phyloP scores from a whole-genome alignment of 2,113 vertebrate species.

The Stictonetta naevosa region DNA sequence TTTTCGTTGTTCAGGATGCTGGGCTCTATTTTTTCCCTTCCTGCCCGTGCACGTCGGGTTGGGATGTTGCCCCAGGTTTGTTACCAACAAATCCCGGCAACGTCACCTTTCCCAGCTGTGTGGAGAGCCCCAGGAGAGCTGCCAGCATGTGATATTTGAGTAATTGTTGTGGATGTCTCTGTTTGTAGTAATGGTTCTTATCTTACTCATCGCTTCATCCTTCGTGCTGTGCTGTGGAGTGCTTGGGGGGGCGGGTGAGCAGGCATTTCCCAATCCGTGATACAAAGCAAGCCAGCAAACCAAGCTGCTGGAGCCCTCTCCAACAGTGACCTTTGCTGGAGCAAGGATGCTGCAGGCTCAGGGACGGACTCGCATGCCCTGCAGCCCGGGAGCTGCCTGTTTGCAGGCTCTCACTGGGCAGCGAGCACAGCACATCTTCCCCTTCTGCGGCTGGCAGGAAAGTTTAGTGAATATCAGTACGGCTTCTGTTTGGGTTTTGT shows the following conservation, averaged over 20 bases:
- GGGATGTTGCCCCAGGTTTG: background rate
- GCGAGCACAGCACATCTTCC: background rate
- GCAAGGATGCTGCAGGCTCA: background rate
- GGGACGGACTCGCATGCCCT: accelerated
- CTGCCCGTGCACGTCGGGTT: background rate
- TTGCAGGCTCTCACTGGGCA: background rate
- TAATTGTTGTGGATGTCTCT: background rate
- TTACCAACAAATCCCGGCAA: background rate
- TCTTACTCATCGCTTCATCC: background rate
- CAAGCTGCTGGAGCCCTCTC: background rate
- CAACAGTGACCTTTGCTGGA: background rate
- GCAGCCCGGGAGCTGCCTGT: background rate
- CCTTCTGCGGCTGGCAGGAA: background rate
- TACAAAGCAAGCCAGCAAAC: background rate
- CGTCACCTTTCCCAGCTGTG: background rate
- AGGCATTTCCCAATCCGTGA: background rate
- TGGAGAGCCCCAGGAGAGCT: background rate
- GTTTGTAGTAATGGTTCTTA: background rate
- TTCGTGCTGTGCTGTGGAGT: accelerated
- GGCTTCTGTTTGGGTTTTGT: background rate
- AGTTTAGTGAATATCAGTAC: background rate
- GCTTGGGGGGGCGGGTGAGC: accelerated
- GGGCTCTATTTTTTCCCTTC: slow-evolving; percentile 15
- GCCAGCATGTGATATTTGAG: background rate
- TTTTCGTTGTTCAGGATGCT: background rate